Conservation (phyloP, 1,140 invertebrate genomes). For the Cydia fagiglandana region DNA sequence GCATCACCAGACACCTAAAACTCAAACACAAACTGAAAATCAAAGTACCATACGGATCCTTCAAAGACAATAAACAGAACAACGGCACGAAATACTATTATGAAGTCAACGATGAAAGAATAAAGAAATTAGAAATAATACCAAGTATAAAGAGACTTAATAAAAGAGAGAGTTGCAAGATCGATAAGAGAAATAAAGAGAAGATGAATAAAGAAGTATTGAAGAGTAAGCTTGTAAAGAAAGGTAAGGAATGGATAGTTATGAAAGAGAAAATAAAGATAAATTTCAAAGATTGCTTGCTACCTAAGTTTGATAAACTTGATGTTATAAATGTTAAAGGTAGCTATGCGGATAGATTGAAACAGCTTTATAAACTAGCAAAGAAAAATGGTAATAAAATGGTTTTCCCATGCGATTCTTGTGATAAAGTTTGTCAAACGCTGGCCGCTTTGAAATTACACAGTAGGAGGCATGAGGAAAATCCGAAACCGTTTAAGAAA, state of each 20-base stretch:
- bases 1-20: conserved; percentile 49
- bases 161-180: conserved; percentile 47
- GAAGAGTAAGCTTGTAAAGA: conserved; percentile 62
- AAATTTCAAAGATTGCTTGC: conserved; percentile 42
- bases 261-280: conserved; percentile 47
- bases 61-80: conserved; percentile 48
- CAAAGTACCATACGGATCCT: conserved; percentile 39
- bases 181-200: conserved; percentile 53
- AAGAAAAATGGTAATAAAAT: conserved; percentile 54
- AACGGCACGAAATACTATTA: conserved; percentile 52
- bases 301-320: conserved; percentile 42
- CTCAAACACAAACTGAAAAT: conserved; percentile 49
- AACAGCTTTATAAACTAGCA: conserved; percentile 43
- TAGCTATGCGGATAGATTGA: conserved; percentile 48
- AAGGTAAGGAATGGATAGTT: conserved; percentile 59
- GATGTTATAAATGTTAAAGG: conserved; percentile 39
- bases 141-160: conserved; percentile 62
- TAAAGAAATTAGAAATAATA: conserved; percentile 56
- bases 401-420: conserved; percentile 59
- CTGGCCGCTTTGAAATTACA: conserved; percentile 60
- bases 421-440: conserved; percentile 61
- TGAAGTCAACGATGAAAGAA: conserved; percentile 40
- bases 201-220: conserved; percentile 43
- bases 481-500: conserved; percentile 58
- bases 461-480: conserved; percentile 49